Evolutionary conservation across 2,797 vertebrate genomes (phyloP), one percentile per base, ranked within the genome.

Genomic region (Oreortyx pictus): DNA sequence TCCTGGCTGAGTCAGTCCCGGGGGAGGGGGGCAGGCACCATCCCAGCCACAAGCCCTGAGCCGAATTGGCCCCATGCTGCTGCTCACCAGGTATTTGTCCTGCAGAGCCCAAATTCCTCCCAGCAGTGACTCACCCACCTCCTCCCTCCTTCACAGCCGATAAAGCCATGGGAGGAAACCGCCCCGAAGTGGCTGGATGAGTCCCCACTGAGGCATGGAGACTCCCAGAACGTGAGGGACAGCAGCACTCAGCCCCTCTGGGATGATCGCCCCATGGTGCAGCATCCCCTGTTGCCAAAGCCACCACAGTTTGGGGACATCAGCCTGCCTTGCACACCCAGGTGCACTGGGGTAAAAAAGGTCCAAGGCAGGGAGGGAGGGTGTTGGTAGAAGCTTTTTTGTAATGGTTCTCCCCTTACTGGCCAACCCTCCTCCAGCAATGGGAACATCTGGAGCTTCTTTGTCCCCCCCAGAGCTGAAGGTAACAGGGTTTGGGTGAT

Each of bases 81-180:
- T 80, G 75, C 49, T 89, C 84, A 71, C 62, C 70, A 92, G 89
- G 56, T 90, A 94, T 87, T 82, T 92, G 43, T 15, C n/a, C 31
- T 23, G 20, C 46, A 31, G 22, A 10, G 37, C 87, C 62, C 82
- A 82, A 75, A 85, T 91, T 80, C 82, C 49, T 93, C 33, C 54
- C 76, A 56, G 18, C 0, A 0, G 81, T 95, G 89, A 89, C 75
- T 93, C 91, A 95, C 31, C 57, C 88, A 64, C 52, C 66, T 92
- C 92, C 86, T 93, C 64, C 71, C 56, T 84, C 64, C 61, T 75
- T 43, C 65, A 35, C 61, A 74, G n/a, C 1, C 2, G 7, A 35
- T 5, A 5, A 5, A 75, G 14, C 1, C 2, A 44, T 8, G 37
- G 59, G 54, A 93, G 29, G 35, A 80, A 87, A 65, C 46, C 0